Base-by-base conservation (phyloP, 1,140 invertebrate species). In the Drosophila rufa region DNA sequence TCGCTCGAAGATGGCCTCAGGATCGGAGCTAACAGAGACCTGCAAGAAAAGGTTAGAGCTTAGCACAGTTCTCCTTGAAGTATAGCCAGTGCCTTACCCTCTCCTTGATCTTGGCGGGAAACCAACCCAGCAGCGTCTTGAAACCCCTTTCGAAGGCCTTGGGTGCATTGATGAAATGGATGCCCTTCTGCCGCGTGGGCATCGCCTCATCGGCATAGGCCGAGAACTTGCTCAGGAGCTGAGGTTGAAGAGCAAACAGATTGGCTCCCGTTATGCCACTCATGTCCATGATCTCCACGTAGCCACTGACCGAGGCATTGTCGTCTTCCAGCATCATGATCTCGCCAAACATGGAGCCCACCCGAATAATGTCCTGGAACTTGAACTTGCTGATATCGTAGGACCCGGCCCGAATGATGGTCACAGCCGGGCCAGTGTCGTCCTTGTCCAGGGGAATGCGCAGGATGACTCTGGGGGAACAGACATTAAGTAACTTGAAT, bases 81-180 rank as follows among this genome's bases (percentile, higher is more conserved):
- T 3, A 0, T 53, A 15, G 3, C 3, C 0, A 17, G 33, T 0
- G 12, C 47, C 79, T 55, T 40, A 92, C 91, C 4, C 91, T 55
- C 30, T 60, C 84, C 40, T 80, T 90, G 30, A 91, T 85, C 73
- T 92, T 92, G 0, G 53, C 81, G 1, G 91, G 89, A 62, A 92
- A 92, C 51, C 94, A 93, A 4, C 87, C 81, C 27, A 93, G 93
- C 36, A 94, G 85, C 1, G 94, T 69, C 27, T 93, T 93, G 59
- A 94, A 94, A 2, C 94, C 80, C 0, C 91, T 85, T 58, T 94
- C 94, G 73, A 94, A 94, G 0, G 92, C 93, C 12, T 87, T 46
- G 0, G 94, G 94, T 4, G 94, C 93, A 82, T 95, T 94, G 36
- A 95, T 90, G 25, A 94, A 93, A 59, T 95, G 93, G 48, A 93